Conservation (phyloP, 2,113 vertebrate species). For the Hystrix brachyura region DNA sequence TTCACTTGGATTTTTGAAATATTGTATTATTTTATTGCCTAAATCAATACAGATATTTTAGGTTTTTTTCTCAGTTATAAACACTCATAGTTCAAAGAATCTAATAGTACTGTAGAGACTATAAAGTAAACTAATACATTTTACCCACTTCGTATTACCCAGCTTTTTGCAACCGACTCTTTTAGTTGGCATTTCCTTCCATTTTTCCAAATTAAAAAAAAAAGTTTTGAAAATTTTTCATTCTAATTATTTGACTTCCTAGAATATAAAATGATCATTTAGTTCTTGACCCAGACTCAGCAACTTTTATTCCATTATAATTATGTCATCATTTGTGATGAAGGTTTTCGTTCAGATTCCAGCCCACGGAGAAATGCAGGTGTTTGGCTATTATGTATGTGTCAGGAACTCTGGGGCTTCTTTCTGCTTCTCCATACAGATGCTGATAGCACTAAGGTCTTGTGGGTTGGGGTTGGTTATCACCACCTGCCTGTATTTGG, state of each 20-base stretch:
- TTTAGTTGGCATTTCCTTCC: background rate
- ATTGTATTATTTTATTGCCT: conserved; percentile 38
- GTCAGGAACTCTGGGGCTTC: background rate
- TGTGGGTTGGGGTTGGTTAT: background rate
- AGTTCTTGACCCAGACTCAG: background rate
- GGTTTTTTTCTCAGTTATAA: background rate
- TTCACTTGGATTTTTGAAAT: conserved; percentile 44
- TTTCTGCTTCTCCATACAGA: background rate
- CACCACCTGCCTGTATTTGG: background rate
- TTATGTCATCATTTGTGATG: background rate
- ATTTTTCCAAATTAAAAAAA: background rate
- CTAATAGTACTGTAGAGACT: background rate
- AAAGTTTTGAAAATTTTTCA: background rate
- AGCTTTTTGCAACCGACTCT: background rate
- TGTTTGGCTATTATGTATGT: background rate
- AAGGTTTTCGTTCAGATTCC: background rate
- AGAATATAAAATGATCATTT: background rate
- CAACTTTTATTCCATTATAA: background rate
- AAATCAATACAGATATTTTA: background rate
- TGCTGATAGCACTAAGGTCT: background rate
- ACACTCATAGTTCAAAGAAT: background rate
- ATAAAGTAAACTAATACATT: background rate
- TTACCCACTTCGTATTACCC: background rate
- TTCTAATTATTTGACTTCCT: background rate
- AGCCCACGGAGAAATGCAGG: background rate